phyloP scores from a whole-genome alignment of 1,140 invertebrate genomes.

The Drosophila watanabei region DNA sequence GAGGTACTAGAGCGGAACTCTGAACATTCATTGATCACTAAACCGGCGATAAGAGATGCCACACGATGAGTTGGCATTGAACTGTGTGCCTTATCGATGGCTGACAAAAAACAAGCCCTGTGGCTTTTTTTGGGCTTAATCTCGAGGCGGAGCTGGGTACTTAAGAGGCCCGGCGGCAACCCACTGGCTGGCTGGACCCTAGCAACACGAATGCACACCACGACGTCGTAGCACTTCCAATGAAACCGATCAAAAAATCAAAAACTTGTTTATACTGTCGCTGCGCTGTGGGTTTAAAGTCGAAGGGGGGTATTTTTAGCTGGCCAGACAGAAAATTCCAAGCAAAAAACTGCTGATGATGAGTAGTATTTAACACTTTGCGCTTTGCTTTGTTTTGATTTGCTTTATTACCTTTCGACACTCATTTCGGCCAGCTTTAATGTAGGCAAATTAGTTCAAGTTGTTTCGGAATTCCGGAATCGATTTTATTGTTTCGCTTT shows the following conservation, averaged over 20 bases:
- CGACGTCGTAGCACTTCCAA: not conserved
- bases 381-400: constrained; percentile 24
- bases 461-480: constrained; percentile 29
- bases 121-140: constrained; percentile 16
- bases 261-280: constrained; percentile 27
- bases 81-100: constrained; percentile 13
- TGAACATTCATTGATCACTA: constrained; percentile 17
- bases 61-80: constrained; percentile 15
- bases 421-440: constrained; percentile 62
- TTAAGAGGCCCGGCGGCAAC: constrained; percentile 9
- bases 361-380: constrained; percentile 19
- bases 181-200: constrained; percentile 21
- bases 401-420: constrained; percentile 67
- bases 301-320: constrained; percentile 50
- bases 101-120: constrained; percentile 4
- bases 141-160: constrained; percentile 11
- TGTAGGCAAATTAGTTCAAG: constrained; percentile 53
- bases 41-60: constrained; percentile 8
- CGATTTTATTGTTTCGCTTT: constrained; percentile 21
- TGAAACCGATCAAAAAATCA: not conserved
- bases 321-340: constrained; percentile 44
- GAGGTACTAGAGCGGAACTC: not conserved
- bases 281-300: constrained; percentile 36
- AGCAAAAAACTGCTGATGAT: constrained; percentile 38
- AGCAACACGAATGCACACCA: constrained; percentile 34